Conservation (phyloP, 1,140 invertebrate genomes). For the Lasaia peninsularis region DNA sequence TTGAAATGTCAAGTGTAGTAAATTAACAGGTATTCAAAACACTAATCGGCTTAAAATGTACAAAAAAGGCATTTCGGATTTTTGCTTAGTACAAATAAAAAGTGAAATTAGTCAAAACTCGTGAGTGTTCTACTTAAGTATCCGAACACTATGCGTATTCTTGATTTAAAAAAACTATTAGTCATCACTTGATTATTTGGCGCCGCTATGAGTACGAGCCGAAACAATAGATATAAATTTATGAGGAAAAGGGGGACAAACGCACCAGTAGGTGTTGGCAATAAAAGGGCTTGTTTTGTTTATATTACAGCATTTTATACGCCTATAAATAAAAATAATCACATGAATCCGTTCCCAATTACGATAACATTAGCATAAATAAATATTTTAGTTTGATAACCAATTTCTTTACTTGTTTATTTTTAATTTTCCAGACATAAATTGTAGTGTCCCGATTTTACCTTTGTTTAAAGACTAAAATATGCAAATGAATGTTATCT, state of each 20-base stretch:
- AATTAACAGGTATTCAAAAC: neutral
- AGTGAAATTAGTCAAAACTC: constrained; percentile 55
- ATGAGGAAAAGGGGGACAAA: constrained; percentile 24
- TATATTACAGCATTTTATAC: too few species aligned
- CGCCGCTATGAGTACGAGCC: constrained; percentile 29
- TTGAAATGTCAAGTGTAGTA: neutral
- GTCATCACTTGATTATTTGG: constrained; percentile 48
- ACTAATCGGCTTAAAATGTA: neutral
- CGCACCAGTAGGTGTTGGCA: neutral
- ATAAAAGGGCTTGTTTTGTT: too few species aligned
- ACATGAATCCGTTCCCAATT: too few species aligned
- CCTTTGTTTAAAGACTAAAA: too few species aligned
- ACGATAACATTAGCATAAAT: too few species aligned
- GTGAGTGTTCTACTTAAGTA: constrained; percentile 47
- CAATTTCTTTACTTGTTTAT: too few species aligned
- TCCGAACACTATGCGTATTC: constrained; percentile 36
- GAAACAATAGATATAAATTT: constrained; percentile 38
- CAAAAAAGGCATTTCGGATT: constrained; percentile 35
- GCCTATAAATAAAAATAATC: too few species aligned
- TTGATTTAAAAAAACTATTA: constrained; percentile 46
- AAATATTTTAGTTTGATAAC: too few species aligned
- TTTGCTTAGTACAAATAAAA: constrained; percentile 36
- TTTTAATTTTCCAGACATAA: too few species aligned
- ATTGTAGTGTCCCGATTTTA: too few species aligned
- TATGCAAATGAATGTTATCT: too few species aligned